Percentiles rank a stretch among this genome's conserved stretches.
Conservation (phyloP, 2,888 invertebrate species). For the Spodoptera picta region DNA sequence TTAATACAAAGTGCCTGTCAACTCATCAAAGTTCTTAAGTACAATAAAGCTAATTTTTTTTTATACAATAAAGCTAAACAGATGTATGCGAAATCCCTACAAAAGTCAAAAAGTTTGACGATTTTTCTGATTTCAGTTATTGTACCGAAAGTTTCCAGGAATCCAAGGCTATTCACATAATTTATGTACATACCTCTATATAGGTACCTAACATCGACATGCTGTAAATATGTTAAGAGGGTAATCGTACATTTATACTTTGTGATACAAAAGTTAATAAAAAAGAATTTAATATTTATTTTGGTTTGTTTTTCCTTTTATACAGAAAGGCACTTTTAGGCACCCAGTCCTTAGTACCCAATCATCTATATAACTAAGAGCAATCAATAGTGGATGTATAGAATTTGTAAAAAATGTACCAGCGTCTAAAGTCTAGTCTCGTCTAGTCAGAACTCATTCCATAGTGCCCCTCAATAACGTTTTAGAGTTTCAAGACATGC, state of each 20-base stretch:
- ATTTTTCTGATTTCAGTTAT: conserved; percentile 2
- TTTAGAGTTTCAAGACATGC: no score
- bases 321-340: no score
- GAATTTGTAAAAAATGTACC: no score
- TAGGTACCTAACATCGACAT: conserved; percentile 35
- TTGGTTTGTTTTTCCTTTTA: conserved; percentile 24
- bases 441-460: no score
- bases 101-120: conserved; percentile 4
- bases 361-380: no score
- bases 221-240: conserved; percentile 57
- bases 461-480: no score
- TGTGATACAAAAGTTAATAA: conserved; percentile 73
- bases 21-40: neutral
- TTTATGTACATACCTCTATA: conserved; percentile 17
- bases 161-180: conserved; percentile 24
- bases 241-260: conserved; percentile 58
- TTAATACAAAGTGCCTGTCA: neutral
- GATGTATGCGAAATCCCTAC: neutral
- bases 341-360: no score
- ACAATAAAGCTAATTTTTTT: neutral
- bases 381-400: no score
- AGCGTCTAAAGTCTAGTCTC: no score
- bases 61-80: neutral
- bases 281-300: conserved; percentile 42
- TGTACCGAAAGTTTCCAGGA: conserved; percentile 4